phyloP scores from a whole-genome alignment of 2,797 vertebrate species.

The Octomys mimax region DNA sequence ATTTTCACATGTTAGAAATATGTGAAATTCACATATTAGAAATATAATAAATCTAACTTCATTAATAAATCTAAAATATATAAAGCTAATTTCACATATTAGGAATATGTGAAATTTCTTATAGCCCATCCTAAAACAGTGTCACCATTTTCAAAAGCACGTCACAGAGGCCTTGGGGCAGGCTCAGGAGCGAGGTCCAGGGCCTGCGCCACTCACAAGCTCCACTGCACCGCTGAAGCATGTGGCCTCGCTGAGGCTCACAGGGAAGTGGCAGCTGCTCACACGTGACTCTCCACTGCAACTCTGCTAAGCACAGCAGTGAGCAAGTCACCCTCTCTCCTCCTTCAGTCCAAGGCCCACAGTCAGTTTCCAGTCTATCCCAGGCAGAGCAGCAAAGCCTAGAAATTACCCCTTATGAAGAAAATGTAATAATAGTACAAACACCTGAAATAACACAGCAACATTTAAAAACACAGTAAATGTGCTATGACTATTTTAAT shows the following conservation, averaged over 20 bases:
- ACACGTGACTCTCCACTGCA: neutral
- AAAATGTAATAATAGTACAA: neutral
- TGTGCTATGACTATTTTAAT: slow-evolving; percentile 25
- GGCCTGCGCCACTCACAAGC: neutral
- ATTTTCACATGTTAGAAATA: slow-evolving; percentile 26
- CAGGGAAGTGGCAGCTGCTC: neutral
- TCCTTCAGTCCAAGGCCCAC: neutral
- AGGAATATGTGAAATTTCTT: slow-evolving; percentile 1
- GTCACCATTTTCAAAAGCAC: neutral
- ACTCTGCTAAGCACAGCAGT: neutral
- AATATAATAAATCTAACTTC: no score
- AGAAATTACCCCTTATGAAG: neutral
- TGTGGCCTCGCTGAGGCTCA: neutral
- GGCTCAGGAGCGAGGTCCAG: neutral
- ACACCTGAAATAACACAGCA: neutral
- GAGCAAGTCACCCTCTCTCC: neutral
- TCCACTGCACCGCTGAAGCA: neutral
- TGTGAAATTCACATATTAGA: no score
- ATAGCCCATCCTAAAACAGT: neutral
- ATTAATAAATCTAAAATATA: no score
- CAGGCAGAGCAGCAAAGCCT: neutral
- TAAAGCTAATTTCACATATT: neutral
- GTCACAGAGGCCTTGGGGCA: neutral
- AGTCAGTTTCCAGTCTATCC: neutral
- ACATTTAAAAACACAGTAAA: slow-evolving; percentile 34